Conservation (phyloP, 2,888 invertebrate species). For the Zonitis immaculata region DNA sequence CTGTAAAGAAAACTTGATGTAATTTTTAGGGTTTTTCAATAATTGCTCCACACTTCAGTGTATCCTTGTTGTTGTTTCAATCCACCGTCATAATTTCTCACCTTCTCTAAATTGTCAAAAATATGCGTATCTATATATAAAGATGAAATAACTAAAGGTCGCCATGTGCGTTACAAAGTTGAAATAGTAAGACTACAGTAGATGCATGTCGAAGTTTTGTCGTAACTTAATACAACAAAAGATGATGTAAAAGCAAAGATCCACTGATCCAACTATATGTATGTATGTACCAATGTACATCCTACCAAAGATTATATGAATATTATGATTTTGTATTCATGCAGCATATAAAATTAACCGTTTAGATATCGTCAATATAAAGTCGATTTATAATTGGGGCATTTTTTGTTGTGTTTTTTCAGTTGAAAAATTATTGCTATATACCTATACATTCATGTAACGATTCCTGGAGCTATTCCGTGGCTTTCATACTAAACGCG, state of each 20-base stretch:
- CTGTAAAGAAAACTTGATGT: constrained; percentile 12
- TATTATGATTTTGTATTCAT: constrained; percentile 22
- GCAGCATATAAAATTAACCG: constrained; percentile 28
- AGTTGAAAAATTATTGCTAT: too few species aligned
- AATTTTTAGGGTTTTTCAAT: constrained; percentile 13
- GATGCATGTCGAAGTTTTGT: too few species aligned
- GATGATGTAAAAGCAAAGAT: too few species aligned
- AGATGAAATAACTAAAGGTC: too few species aligned
- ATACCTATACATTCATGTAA: constrained; percentile 28
- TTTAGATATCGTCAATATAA: constrained; percentile 34
- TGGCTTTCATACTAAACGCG: constrained; percentile 28
- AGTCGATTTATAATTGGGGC: constrained; percentile 30
- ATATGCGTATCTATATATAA: too few species aligned
- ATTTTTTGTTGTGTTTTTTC: constrained; percentile 24
- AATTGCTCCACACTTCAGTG: constrained; percentile 10
- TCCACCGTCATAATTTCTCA: background rate
- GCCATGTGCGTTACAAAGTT: background rate
- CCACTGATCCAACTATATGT: background rate
- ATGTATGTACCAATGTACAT: too few species aligned
- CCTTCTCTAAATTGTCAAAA: background rate
- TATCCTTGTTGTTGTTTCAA: background rate
- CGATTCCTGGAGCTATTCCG: constrained; percentile 25
- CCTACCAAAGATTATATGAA: too few species aligned
- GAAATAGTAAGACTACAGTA: too few species aligned
- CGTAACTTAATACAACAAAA: too few species aligned